These are phyloP conservation scores for Mesaphorura yosii DNA, from an alignment of 1,140 invertebrate species.

Conservation along the genomic window DNA sequence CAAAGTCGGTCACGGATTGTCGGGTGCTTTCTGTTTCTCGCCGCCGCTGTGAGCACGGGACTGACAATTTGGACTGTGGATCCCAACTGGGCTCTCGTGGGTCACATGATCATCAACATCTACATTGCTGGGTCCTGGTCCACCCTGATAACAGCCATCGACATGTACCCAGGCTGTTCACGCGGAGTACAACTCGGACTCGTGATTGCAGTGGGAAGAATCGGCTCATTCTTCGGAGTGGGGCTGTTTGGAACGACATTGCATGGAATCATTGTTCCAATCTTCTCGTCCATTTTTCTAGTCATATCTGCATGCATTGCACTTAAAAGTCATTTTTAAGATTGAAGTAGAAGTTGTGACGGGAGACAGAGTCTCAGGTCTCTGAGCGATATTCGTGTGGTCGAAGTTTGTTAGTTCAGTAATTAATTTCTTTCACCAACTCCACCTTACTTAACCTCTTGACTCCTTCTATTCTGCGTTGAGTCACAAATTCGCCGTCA, in stretches of 20 bases:
- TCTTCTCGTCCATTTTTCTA: constrained; percentile 30
- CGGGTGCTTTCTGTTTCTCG: constrained; percentile 16
- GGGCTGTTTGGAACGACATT: constrained; percentile 30
- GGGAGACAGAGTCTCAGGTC: no score
- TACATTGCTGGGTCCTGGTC: constrained; percentile 25
- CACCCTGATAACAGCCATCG: constrained; percentile 21
- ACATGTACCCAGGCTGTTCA: constrained; percentile 28
- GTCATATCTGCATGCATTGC: constrained; percentile 20
- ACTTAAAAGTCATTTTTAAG: constrained; percentile 20
- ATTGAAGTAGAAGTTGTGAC: no score
- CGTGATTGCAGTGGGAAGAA: constrained; percentile 19
- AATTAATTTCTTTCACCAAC: no score
- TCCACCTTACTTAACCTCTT: no score
- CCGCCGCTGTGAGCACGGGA: constrained; percentile 23
- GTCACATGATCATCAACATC: constrained; percentile 23
- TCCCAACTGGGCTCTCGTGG: constrained; percentile 15
- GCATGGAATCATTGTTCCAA: constrained; percentile 20
- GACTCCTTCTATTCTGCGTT: no score
- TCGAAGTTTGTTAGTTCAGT: no score
- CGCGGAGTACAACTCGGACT: constrained; percentile 24
- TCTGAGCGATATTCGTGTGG: no score
- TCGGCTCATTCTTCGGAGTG: constrained; percentile 30
- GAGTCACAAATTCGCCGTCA: no score
- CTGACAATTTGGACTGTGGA: constrained; percentile 13
- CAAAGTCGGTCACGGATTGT: constrained; percentile 17